phyloP scores from a whole-genome alignment of 92 coral and sea anemone species.

The Bergia sp. region DNA sequence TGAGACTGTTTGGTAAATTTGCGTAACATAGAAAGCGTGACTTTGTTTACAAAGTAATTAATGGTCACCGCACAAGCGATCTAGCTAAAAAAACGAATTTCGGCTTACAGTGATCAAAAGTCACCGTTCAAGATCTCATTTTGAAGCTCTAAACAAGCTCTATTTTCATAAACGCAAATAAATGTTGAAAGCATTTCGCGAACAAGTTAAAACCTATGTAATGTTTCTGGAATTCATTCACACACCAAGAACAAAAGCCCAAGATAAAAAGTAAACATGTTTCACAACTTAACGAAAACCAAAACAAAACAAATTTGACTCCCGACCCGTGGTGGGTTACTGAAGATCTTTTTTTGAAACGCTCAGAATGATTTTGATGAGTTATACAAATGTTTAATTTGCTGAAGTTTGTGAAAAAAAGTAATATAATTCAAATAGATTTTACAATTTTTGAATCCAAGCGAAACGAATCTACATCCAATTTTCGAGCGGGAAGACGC shows the following conservation, averaged over 20 bases:
- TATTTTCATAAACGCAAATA: not conserved
- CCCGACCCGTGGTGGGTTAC: conserved; percentile 22
- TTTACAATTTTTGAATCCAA: too few species aligned
- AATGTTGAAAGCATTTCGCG: not conserved
- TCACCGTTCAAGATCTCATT: not conserved
- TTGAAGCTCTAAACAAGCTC: not conserved
- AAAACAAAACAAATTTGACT: conserved; percentile 3
- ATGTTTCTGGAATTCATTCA: conserved; percentile 9
- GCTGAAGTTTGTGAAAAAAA: too few species aligned
- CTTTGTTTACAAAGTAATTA: not conserved
- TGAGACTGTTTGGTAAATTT: not conserved
- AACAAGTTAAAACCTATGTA: not conserved
- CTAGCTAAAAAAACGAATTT: not conserved
- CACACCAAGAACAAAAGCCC: conserved; percentile 14
- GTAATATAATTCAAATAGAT: too few species aligned
- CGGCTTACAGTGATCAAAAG: not conserved
- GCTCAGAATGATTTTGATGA: conserved; percentile 28
- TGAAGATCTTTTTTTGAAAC: conserved; percentile 17
- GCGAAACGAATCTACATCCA: too few species aligned
- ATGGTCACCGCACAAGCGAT: not conserved
- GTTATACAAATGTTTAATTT: too few species aligned
- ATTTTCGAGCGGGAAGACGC: too few species aligned
- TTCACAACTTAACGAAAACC: not conserved
- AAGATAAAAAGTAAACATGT: not conserved
- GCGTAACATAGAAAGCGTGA: not conserved